Conservation (phyloP, 92 coral and sea anemone species). For the Siderastrea radians region DNA sequence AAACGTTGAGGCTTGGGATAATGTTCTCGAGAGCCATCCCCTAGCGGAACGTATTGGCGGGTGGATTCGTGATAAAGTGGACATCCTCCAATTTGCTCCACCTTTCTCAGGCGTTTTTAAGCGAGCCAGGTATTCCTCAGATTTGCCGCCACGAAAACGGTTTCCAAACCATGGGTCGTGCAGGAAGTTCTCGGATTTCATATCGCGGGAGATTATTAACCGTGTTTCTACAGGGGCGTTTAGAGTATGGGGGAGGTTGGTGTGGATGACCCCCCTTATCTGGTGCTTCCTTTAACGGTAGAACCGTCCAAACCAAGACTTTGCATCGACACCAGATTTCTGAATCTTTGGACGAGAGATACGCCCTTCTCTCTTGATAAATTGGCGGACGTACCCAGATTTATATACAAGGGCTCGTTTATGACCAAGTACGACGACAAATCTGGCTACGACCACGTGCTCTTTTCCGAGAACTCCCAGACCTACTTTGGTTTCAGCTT, state of each 20-base stretch:
- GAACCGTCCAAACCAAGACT: slow-evolving; percentile 13
- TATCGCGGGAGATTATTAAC: background rate
- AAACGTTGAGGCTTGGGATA: slow-evolving; percentile 10
- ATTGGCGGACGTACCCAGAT: slow-evolving; percentile 28
- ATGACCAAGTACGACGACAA: slow-evolving; percentile 7
- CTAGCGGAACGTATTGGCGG: slow-evolving; percentile 12
- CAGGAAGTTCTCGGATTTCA: slow-evolving; percentile 2
- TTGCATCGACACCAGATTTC: background rate
- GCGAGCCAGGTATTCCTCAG: slow-evolving; percentile 4
- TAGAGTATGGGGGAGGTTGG: slow-evolving; percentile 3
- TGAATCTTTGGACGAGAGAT: slow-evolving; percentile 12
- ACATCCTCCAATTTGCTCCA: slow-evolving; percentile 14
- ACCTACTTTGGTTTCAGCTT: slow-evolving; percentile 30
- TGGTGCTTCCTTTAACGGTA: slow-evolving; percentile 22
- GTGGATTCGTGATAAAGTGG: slow-evolving; percentile 43
- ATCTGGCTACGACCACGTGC: slow-evolving; percentile 39
- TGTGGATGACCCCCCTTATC: background rate
- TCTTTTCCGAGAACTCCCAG: slow-evolving; percentile 9
- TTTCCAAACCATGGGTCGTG: slow-evolving; percentile 30
- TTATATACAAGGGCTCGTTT: slow-evolving; percentile 11
- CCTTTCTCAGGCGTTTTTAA: slow-evolving; percentile 34
- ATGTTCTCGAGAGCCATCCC: slow-evolving; percentile 37
- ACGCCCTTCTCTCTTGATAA: slow-evolving; percentile 28
- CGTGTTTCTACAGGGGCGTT: slow-evolving; percentile 10
- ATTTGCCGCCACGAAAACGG: slow-evolving; percentile 18